Evolutionary conservation across 2,797 vertebrate species (phyloP).

Genomic region (Pteronotus mesoamericanus): DNA sequence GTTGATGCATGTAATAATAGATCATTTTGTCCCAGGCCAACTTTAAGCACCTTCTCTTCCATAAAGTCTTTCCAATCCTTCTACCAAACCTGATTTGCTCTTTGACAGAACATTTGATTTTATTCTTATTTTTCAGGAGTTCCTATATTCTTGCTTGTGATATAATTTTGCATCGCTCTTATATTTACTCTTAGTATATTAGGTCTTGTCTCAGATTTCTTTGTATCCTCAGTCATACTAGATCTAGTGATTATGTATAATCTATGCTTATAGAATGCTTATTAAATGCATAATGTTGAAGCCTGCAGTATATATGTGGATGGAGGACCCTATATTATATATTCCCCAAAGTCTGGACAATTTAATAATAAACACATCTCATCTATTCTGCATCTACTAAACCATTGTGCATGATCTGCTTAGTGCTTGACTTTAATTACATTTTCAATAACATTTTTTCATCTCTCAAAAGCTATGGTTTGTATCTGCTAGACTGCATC

Average conservation of each 20-base stretch:
- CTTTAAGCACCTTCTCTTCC: not conserved
- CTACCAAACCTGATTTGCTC: not conserved
- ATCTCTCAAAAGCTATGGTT: constrained; percentile 38
- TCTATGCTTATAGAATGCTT: constrained; percentile 46
- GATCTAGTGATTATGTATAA: constrained; percentile 17
- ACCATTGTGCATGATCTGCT: not conserved
- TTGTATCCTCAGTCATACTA: not conserved
- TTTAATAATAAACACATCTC: constrained; percentile 36
- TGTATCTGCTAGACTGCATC: constrained; percentile 27
- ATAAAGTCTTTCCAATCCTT: not conserved
- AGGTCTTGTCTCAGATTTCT: not conserved
- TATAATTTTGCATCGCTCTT: not conserved
- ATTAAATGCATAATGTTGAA: constrained; percentile 33
- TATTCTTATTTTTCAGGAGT: not conserved
- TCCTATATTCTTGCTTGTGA: not conserved
- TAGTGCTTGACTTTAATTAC: constrained; percentile 58
- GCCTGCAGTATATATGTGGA: constrained; percentile 29
- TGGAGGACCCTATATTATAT: not conserved
- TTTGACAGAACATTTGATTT: constrained; percentile 2
- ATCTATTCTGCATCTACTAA: constrained; percentile 32
- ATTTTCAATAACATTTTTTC: constrained; percentile 42
- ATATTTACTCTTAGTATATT: not conserved
- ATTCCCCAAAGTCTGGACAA: not conserved
- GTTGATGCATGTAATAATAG: not conserved
- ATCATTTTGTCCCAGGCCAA: not conserved